Evolutionary conservation across 1,140 invertebrate species (phyloP).

Genomic region (Caenorhabditis brenneri): DNA sequence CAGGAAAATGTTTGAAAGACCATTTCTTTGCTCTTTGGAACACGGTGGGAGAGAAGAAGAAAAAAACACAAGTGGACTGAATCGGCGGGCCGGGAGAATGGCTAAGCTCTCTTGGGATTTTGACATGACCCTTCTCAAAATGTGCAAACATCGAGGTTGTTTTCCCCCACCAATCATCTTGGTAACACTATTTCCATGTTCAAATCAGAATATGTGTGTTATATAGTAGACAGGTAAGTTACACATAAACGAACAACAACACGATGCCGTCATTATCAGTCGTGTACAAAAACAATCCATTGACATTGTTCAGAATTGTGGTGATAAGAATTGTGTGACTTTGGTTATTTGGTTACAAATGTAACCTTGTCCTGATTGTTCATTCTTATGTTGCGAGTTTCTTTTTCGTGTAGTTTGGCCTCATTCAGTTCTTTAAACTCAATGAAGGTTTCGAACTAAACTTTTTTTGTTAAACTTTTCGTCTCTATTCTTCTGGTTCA

Average conservation of each 20-base stretch:
- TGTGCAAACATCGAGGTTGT: conserved; percentile 35
- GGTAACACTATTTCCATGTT: background rate
- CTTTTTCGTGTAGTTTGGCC: background rate
- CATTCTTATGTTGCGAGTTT: background rate
- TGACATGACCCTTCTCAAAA: conserved; percentile 34
- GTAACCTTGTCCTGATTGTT: background rate
- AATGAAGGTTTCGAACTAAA: background rate
- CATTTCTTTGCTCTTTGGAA: background rate
- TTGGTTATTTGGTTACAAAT: background rate
- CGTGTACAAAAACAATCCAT: background rate
- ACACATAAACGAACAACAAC: background rate
- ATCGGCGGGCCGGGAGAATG: background rate
- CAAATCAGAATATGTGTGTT: background rate
- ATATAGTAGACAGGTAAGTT: background rate
- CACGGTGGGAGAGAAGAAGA: background rate
- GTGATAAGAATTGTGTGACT: background rate
- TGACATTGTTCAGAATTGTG: background rate
- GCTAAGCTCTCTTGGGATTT: conserved; percentile 18
- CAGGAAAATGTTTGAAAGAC: background rate
- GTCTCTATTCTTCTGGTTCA: background rate
- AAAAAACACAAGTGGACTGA: conserved; percentile 31
- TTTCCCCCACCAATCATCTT: background rate
- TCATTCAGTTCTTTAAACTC: background rate
- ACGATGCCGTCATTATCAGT: background rate
- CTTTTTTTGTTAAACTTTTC: background rate